Evolutionary conservation across 2,797 vertebrate species (phyloP).

Genomic region (Scomberomorus guttatus): DNA sequence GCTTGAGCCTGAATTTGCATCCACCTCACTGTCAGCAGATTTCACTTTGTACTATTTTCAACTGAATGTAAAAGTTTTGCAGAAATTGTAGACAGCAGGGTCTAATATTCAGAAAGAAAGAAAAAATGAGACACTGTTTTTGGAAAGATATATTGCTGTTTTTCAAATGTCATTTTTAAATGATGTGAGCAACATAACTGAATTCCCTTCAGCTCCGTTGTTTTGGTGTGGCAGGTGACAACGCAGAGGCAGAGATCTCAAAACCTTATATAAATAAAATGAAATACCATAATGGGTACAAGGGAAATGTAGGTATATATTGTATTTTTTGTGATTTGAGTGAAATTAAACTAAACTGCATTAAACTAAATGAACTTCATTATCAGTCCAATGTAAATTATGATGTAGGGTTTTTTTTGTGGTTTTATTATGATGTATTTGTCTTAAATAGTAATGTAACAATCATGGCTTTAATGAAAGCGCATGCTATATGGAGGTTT

Average conservation of each 20-base stretch:
- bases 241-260: not conserved
- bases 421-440: not conserved
- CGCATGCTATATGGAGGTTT: not conserved
- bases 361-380: not conserved
- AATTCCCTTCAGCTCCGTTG: not conserved
- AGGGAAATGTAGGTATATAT: not conserved
- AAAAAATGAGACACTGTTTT: too few species aligned
- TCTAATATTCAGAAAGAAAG: too few species aligned
- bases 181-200: not conserved
- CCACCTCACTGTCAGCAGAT: slow-evolving; percentile 44
- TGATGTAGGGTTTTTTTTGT: not conserved
- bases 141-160: slow-evolving; percentile 6
- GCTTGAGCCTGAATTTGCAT: slow-evolving; percentile 36
- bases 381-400: not conserved
- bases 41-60: slow-evolving; percentile 35
- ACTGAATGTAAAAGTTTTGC: slow-evolving; percentile 1
- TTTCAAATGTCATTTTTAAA: slow-evolving; percentile 16
- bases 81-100: too few species aligned
- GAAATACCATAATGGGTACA: not conserved
- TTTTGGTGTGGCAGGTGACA: not conserved
- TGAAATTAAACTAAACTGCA: not conserved
- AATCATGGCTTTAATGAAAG: slow-evolving; percentile 25
- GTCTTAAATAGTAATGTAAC: slow-evolving; percentile 6
- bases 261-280: not conserved
- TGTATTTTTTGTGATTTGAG: not conserved